Evolutionary conservation across 2,888 invertebrate genomes (phyloP), one percentile per base, ranked within the genome.

Genomic region (Pammene fasciana): DNA sequence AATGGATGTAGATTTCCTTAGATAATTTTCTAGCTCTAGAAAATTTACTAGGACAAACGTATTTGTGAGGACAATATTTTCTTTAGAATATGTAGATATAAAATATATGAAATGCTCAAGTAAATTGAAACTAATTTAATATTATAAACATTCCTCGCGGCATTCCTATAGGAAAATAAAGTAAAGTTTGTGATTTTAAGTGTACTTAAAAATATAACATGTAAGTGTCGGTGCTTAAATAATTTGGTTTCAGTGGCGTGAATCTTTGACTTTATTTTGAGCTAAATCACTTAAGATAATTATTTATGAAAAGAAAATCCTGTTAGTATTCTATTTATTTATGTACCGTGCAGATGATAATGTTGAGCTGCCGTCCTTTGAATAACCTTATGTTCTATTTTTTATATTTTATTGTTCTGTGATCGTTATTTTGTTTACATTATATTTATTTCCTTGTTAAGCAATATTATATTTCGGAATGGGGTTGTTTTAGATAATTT

Each of bases 401-500:
- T 59, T 18, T 14, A 57, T 57, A 13, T 65, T 14, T 62, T 64
- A 14, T 46, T 62, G 41, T 43, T 54, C 41, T 68, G 45, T 64
- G 5, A 11, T 43, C 10, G 7, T 9, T 38, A 38, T 9, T 2
- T 38, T 38, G 9, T 38, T 38, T 38, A 6, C 6, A 7, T 61
- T 45, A 34, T 65, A 65, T 68, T 67, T 70, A 67, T 70, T 65
- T 54, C 45, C 34, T 66, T 9, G 36, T 46, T 48, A 57, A 46
- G 26, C 2, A 26, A 3, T 70, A 56, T 59, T 56, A 41, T 45
- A 70, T 41, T 56, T 55, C n/a, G 61, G 71, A 57, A 45, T 54
- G 72, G 73, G 72, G 66, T 65, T 70, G 57, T 65, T 72, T 57
- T 65, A 52, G 48, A 43, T 18, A 43, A 59, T 54, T 45, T 45